Conservation (phyloP, 1,140 invertebrate genomes). For the Meloidogyne floridensis region DNA sequence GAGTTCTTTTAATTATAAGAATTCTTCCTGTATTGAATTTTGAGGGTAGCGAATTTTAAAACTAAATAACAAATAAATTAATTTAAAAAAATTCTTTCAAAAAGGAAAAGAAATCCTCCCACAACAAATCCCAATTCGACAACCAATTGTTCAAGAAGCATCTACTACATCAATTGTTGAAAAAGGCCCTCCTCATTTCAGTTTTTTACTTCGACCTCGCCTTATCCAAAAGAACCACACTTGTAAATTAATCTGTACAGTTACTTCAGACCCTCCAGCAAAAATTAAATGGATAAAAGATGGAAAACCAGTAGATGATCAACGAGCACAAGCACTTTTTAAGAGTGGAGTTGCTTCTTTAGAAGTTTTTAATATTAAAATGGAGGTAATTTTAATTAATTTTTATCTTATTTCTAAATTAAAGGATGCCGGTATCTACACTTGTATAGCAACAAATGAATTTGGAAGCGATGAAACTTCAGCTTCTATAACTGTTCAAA, state of each 20-base stretch:
- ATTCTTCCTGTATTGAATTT: too few relatives aligned
- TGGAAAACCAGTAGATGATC: slow-evolving; percentile 82
- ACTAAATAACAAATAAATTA: background rate
- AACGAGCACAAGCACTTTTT: slow-evolving; percentile 84
- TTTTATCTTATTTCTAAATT: background rate
- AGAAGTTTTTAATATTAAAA: slow-evolving; percentile 90
- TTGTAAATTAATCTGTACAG: slow-evolving; percentile 92
- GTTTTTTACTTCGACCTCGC: slow-evolving; percentile 92
- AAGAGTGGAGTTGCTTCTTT: slow-evolving; percentile 83
- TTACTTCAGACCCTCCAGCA: slow-evolving; percentile 83
- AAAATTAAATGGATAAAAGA: slow-evolving; percentile 87
- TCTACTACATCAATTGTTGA: slow-evolving; percentile 23
- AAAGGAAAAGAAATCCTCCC: background rate
- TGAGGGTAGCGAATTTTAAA: background rate
- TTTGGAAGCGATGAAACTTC: slow-evolving; percentile 90
- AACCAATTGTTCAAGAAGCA: slow-evolving; percentile 11
- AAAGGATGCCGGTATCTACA: slow-evolving; percentile 89
- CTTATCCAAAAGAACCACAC: slow-evolving; percentile 80
- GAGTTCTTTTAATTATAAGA: too few relatives aligned
- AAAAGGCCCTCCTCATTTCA: slow-evolving; percentile 80
- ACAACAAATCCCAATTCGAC: background rate
- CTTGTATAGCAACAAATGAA: slow-evolving; percentile 84
- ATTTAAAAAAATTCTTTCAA: background rate
- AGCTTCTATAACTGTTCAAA: slow-evolving; percentile 95
- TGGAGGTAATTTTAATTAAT: slow-evolving; percentile 68